Evolutionary conservation across 53 echinoderm and acorn worm genomes (phyloP).

Genomic region (Actinopyga echinites): DNA sequence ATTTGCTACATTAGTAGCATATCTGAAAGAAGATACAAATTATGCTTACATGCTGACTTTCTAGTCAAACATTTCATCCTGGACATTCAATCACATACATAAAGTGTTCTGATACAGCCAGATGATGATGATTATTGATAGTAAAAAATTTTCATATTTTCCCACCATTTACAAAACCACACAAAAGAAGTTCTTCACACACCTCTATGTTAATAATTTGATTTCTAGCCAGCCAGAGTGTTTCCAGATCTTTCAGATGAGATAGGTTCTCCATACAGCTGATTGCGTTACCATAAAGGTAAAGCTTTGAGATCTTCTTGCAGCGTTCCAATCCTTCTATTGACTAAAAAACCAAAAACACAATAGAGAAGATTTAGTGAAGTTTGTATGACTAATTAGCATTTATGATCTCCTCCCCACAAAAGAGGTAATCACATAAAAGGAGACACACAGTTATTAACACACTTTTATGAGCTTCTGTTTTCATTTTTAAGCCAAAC

Average conservation of each 20-base stretch:
- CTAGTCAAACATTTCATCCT: too few species aligned
- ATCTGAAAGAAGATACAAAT: too few species aligned
- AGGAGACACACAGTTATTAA: too few species aligned
- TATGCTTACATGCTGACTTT: too few species aligned
- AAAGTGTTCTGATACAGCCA: not conserved
- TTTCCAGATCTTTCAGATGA: slow-evolving; percentile 75
- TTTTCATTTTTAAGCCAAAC: too few species aligned
- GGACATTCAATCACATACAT: too few species aligned
- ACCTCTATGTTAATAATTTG: slow-evolving; percentile 90
- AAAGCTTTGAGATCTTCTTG: slow-evolving; percentile 58
- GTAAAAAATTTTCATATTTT: not conserved
- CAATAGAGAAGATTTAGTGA: not conserved
- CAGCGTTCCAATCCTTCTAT: slow-evolving; percentile 81
- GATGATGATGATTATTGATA: not conserved
- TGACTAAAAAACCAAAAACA: slow-evolving; percentile 36
- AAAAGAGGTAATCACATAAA: too few species aligned
- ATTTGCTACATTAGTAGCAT: not conserved
- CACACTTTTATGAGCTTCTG: too few species aligned
- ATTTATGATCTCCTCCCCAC: too few species aligned
- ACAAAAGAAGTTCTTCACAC: slow-evolving; percentile 27
- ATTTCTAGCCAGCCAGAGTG: slow-evolving; percentile 81
- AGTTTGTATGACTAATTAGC: not conserved
- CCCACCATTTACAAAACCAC: not conserved
- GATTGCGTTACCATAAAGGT: slow-evolving; percentile 83
- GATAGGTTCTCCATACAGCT: slow-evolving; percentile 66